Percentiles rank a stretch among this genome's conserved stretches.
Evolutionary conservation across 2,113 vertebrate species (phyloP).

Genomic region (Psilopogon haemacephalus): DNA sequence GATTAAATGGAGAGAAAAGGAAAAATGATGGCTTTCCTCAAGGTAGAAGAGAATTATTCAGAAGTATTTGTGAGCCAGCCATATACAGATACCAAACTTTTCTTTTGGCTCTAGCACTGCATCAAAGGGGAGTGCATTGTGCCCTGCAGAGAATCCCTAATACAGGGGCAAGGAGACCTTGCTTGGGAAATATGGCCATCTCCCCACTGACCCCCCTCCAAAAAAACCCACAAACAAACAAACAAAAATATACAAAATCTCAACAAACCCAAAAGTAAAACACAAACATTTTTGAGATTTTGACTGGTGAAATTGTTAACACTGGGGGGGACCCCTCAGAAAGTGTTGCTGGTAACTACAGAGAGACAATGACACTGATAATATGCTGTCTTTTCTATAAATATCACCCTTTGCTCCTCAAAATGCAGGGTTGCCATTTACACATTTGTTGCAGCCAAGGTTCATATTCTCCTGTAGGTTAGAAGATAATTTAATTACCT

Average conservation of each 20-base stretch:
- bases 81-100: background rate
- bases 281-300: background rate
- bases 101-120: background rate
- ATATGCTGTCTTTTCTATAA: slow-evolving; percentile 4
- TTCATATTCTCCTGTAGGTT: background rate
- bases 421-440: slow-evolving; percentile 17
- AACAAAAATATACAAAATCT: no score
- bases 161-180: background rate
- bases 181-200: background rate
- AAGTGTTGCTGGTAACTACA: background rate
- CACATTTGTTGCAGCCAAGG: background rate
- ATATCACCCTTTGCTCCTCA: slow-evolving; percentile 18
- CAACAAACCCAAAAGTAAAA: background rate
- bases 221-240: no score
- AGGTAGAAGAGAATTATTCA: background rate
- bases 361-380: slow-evolving; percentile 33
- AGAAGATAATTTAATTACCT: slow-evolving; percentile 22
- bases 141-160: background rate
- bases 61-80: background rate
- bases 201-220: no score
- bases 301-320: background rate
- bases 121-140: background rate
- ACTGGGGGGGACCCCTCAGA: background rate
- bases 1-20: background rate
- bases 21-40: background rate